Percentiles rank a stretch among this genome's conserved stretches.
Conservation (phyloP, 2,888 invertebrate genomes). For the Pristionchus exspectatus region DNA sequence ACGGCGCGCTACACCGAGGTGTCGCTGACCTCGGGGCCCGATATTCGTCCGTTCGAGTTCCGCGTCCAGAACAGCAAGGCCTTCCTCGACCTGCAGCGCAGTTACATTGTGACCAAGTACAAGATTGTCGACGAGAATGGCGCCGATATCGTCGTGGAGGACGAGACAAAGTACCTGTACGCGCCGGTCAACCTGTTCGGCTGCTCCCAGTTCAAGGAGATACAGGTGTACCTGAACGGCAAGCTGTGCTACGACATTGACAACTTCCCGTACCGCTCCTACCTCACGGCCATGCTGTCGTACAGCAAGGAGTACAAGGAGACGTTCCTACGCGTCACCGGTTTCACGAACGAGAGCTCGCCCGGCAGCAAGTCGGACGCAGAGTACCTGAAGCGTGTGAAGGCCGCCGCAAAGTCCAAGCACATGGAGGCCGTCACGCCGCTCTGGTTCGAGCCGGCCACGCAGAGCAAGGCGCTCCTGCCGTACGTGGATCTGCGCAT, state of each 20-base stretch:
- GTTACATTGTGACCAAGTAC: no score
- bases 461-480: no score
- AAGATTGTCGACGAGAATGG: no score
- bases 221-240: no score
- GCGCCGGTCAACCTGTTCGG: no score
- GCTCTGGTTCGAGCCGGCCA: slow-evolving; percentile 2
- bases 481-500: no score
- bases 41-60: background rate
- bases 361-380: background rate
- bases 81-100: no score
- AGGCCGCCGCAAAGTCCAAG: background rate
- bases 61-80: no score
- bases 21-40: background rate
- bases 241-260: no score
- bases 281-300: background rate
- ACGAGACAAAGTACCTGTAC: no score
- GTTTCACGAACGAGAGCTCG: background rate
- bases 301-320: background rate
- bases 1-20: background rate
- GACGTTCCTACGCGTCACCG: background rate
- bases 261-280: background rate
- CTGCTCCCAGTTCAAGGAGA: no score
- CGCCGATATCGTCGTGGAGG: no score
- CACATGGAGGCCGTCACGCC: background rate
- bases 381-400: slow-evolving; percentile 7